phyloP scores from a whole-genome alignment of 2,113 vertebrate genomes.

The Nematolebias whitei region DNA sequence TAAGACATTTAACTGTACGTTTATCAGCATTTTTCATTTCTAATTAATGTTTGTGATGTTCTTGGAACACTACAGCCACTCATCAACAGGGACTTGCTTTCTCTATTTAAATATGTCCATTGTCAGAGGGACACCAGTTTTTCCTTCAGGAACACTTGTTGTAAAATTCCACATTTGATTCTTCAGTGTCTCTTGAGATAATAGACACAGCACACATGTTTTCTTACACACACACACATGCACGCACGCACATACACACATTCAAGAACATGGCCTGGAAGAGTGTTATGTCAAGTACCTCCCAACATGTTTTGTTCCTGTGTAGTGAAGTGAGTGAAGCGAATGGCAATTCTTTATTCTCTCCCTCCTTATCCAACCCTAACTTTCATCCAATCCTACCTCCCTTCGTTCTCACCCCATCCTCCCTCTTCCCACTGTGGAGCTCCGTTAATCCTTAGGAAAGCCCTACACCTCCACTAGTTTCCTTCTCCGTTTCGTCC shows the following conservation, averaged over 20 bases:
- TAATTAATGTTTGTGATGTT: neutral
- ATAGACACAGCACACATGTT: constrained; percentile 27
- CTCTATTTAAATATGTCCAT: neutral
- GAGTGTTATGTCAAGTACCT: constrained; percentile 97
- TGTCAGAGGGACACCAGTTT: neutral
- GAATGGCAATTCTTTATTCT: constrained; percentile 95
- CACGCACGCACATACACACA: constrained; percentile 23
- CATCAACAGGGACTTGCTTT: neutral
- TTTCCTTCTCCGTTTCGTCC: constrained; percentile 77
- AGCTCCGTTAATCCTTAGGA: constrained; percentile 71
- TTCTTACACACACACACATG: constrained; percentile 23
- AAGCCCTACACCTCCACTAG: constrained; percentile 39
- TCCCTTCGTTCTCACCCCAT: constrained; percentile 83
- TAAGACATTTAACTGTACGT: neutral
- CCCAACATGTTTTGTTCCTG: constrained; percentile 94
- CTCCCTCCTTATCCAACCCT: constrained; percentile 82
- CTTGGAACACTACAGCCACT: neutral
- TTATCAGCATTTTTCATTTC: neutral
- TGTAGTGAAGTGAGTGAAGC: constrained; percentile 91
- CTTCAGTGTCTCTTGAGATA: constrained; percentile 37
- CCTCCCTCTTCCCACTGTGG: constrained; percentile 57
- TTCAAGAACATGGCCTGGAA: constrained; percentile 90
- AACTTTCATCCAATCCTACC: constrained; percentile 85
- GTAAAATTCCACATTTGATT: constrained; percentile 25
- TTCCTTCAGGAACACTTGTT: constrained; percentile 1